Conservation (phyloP, 2,888 invertebrate genomes). For the Cataglyphis rosenhaueri region DNA sequence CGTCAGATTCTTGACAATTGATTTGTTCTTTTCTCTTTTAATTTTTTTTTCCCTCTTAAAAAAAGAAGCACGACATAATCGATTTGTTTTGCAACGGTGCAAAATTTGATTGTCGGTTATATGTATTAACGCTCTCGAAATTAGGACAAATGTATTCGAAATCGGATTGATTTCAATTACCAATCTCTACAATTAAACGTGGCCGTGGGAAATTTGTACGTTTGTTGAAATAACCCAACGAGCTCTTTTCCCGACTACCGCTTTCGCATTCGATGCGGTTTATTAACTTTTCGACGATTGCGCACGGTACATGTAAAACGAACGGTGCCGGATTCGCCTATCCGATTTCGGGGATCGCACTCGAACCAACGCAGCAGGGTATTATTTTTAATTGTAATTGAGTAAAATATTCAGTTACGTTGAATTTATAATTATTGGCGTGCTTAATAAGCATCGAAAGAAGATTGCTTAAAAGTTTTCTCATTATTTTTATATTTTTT, state of each 20-base stretch:
- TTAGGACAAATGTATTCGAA: constrained; percentile 35
- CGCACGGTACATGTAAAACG: neutral
- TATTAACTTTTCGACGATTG: constrained; percentile 48
- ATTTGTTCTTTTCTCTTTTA: too few species aligned
- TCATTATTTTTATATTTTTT: neutral
- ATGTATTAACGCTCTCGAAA: constrained; percentile 24
- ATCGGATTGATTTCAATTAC: constrained; percentile 62
- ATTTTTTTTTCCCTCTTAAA: too few species aligned
- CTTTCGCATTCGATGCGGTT: constrained; percentile 48
- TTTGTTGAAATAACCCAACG: constrained; percentile 42
- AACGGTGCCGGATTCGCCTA: constrained; percentile 1
- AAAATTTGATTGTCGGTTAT: constrained; percentile 27
- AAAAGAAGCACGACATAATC: neutral
- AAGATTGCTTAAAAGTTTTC: constrained; percentile 16
- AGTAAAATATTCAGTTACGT: constrained; percentile 37
- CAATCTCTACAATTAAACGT: constrained; percentile 25
- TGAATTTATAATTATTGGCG: neutral
- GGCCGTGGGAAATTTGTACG: constrained; percentile 40
- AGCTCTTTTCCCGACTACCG: constrained; percentile 30
- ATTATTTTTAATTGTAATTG: constrained; percentile 42
- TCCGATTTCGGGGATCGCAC: constrained; percentile 37
- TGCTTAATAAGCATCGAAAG: neutral
- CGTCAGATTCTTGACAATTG: too few species aligned
- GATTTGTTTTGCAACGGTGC: neutral
- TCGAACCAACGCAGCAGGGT: neutral